Evolutionary conservation across 92 coral and sea anemone genomes (phyloP).

Genomic region (Palythoa caribaeorum): DNA sequence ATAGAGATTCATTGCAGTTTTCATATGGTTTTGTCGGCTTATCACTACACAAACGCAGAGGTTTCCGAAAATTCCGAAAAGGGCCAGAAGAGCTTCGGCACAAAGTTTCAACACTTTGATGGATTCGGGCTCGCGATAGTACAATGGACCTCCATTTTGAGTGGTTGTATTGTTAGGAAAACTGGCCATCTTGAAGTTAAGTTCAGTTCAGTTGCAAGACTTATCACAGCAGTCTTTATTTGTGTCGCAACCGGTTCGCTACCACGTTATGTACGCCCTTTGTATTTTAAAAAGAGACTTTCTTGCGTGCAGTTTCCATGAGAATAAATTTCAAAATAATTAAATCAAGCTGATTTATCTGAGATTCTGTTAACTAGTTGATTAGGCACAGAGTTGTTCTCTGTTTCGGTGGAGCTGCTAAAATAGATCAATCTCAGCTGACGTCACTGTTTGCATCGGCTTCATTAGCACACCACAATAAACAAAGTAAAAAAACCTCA

Average conservation of each 20-base stretch:
- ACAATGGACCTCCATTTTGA: not conserved
- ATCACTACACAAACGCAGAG: slow-evolving; percentile 13
- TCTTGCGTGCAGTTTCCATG: slow-evolving; percentile 17
- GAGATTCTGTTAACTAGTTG: not conserved
- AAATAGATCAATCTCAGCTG: not conserved
- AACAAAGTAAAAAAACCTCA: no score
- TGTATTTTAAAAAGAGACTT: not conserved
- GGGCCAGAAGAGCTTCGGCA: not conserved
- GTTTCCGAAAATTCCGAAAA: slow-evolving; percentile 32
- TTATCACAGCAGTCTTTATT: not conserved
- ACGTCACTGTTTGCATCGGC: not conserved
- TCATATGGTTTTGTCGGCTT: not conserved
- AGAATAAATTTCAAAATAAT: not conserved
- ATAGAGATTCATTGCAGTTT: slow-evolving; percentile 33
- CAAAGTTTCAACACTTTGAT: slow-evolving; percentile 15
- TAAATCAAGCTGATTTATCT: not conserved
- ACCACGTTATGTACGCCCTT: not conserved
- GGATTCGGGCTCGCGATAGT: slow-evolving; percentile 41
- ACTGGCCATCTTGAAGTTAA: slow-evolving; percentile 1
- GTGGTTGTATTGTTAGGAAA: not conserved
- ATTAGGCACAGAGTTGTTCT: not conserved
- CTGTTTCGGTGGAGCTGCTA: not conserved
- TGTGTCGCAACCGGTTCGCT: no score
- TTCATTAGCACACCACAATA: no score
- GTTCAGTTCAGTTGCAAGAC: not conserved